Conservation (phyloP, 2,888 invertebrate genomes). For the Hesperia comma region DNA sequence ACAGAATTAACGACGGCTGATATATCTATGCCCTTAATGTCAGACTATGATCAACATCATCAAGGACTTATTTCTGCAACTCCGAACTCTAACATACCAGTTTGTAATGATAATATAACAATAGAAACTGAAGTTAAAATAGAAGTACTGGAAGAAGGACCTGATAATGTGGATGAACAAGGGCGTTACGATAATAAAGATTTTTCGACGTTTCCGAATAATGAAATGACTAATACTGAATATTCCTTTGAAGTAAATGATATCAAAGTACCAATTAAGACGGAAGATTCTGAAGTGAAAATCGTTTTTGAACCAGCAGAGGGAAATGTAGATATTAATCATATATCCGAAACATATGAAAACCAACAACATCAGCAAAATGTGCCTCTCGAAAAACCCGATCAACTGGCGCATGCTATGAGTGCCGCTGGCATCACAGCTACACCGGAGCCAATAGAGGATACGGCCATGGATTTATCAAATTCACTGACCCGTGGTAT, state of each 20-base stretch:
- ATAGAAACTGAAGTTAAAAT: conserved; percentile 60
- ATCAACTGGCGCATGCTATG: conserved; percentile 78
- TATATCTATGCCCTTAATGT: conserved; percentile 64
- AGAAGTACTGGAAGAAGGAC: conserved; percentile 62
- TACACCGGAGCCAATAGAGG: conserved; percentile 52
- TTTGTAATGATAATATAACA: conserved; percentile 55
- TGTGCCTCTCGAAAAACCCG: conserved; percentile 61
- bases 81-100: conserved; percentile 50
- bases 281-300: conserved; percentile 38
- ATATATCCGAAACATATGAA: conserved; percentile 11
- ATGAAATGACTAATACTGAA: conserved; percentile 51
- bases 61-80: conserved; percentile 53
- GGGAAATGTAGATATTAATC: conserved; percentile 14
- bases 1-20: conserved; percentile 78
- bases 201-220: conserved; percentile 45
- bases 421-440: conserved; percentile 75
- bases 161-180: conserved; percentile 57
- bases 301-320: conserved; percentile 41
- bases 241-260: conserved; percentile 50
- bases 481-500: conserved; percentile 9
- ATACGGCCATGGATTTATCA: conserved; percentile 43
- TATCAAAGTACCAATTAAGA: conserved; percentile 40
- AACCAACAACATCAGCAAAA: conserved; percentile 48
- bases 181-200: conserved; percentile 51
- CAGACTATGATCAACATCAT: conserved; percentile 63